Percentiles rank a stretch among this genome's conserved stretches.
Evolutionary conservation across 1,140 invertebrate species (phyloP).

Genomic region (Rhyzopertha dominica): DNA sequence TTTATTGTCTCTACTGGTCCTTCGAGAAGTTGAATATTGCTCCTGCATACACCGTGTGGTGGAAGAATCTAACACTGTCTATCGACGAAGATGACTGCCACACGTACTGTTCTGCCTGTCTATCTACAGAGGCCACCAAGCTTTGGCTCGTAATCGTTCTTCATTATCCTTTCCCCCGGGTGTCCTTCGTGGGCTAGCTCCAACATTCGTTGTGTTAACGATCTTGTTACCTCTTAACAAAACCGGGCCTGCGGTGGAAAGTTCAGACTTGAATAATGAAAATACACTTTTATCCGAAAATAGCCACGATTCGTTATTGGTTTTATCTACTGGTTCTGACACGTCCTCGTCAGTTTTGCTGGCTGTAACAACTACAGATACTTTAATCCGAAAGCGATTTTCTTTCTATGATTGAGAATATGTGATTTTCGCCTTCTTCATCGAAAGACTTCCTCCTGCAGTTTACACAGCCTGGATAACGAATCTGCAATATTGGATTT

Average conservation of each 20-base stretch:
- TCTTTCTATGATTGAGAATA: slow-evolving; percentile 13
- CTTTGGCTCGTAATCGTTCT: slow-evolving; percentile 36
- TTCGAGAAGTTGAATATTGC: no score
- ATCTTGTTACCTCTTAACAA: slow-evolving; percentile 21
- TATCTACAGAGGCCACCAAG: slow-evolving; percentile 43
- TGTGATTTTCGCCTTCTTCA: slow-evolving; percentile 11
- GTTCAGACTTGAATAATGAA: slow-evolving; percentile 20
- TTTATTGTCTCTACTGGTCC: no score
- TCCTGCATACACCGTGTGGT: no score
- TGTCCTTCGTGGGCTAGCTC: slow-evolving; percentile 37
- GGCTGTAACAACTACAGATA: slow-evolving; percentile 8
- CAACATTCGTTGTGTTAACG: slow-evolving; percentile 26
- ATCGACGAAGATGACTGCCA: no score
- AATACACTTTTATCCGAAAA: slow-evolving; percentile 17
- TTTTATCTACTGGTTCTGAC: slow-evolving; percentile 8
- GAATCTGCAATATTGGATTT: slow-evolving; percentile 44
- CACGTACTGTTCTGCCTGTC: slow-evolving; percentile 31
- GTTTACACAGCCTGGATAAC: slow-evolving; percentile 34
- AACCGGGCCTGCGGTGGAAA: slow-evolving; percentile 17
- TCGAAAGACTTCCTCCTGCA: slow-evolving; percentile 14
- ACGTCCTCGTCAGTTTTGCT: slow-evolving; percentile 9
- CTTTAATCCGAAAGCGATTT: slow-evolving; percentile 12
- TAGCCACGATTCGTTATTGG: slow-evolving; percentile 9
- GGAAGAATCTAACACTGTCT: no score
- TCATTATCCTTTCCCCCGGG: slow-evolving; percentile 36